Conservation (phyloP, 2,113 vertebrate species). For the Pseudonaja textilis region DNA sequence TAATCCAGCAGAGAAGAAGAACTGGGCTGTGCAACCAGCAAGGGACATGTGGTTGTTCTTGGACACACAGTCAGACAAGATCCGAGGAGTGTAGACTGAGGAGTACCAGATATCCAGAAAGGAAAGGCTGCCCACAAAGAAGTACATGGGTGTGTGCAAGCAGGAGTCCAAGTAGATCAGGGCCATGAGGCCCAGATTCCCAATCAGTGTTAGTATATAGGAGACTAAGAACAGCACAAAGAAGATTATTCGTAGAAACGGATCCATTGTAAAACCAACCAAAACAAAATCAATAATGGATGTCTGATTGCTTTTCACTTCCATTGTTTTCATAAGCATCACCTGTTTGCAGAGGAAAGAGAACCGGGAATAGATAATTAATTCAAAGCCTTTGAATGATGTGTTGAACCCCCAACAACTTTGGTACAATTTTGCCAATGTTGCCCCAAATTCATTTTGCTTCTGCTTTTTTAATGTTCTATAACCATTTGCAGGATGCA, state of each 20-base stretch:
- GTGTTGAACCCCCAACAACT: neutral
- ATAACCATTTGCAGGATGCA: neutral
- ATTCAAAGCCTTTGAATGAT: neutral
- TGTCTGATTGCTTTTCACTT: neutral
- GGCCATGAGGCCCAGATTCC: slow-evolving; percentile 42
- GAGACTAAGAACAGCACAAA: slow-evolving; percentile 52
- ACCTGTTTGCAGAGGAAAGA: neutral
- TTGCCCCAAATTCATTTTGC: neutral
- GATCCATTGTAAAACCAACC: slow-evolving; percentile 39
- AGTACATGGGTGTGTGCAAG: slow-evolving; percentile 55
- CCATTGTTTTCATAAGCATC: neutral
- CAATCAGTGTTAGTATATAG: slow-evolving; percentile 40
- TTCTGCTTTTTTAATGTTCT: neutral
- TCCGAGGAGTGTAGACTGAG: slow-evolving; percentile 47
- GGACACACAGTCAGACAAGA: slow-evolving; percentile 47
- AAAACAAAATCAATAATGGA: slow-evolving; percentile 40
- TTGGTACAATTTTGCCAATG: neutral
- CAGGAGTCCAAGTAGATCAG: slow-evolving; percentile 43
- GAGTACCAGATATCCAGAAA: slow-evolving; percentile 56
- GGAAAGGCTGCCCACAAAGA: slow-evolving; percentile 55
- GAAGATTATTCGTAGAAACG: slow-evolving; percentile 4
- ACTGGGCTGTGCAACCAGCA: slow-evolving; percentile 43
- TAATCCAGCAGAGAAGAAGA: slow-evolving; percentile 51
- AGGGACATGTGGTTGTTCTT: slow-evolving; percentile 52
- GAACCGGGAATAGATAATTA: neutral